Percentiles rank a stretch among this genome's conserved stretches.
Conservation (phyloP, 30 jellyfish, hydroid and myxozoan genomes). For the Hydractinia echinata region DNA sequence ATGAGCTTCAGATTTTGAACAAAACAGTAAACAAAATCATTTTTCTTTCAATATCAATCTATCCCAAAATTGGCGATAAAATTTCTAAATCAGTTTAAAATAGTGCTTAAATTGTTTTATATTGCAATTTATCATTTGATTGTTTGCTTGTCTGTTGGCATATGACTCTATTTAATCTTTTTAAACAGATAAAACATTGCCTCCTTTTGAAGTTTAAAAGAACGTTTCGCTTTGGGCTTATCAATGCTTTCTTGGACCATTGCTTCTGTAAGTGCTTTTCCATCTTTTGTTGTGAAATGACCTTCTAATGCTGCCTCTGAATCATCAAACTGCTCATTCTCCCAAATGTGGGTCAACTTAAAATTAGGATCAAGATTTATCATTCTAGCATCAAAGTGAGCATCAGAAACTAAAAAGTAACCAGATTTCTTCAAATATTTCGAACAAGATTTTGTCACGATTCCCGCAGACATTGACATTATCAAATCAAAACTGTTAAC, state of each 20-base stretch:
- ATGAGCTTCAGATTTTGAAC: too few species aligned
- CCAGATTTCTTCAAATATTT: conserved; percentile 63
- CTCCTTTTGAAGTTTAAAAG: conserved; percentile 74
- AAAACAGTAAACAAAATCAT: too few species aligned
- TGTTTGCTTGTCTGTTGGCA: too few species aligned
- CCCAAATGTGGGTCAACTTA: conserved; percentile 46
- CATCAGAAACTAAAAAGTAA: conserved; percentile 64
- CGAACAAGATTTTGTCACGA: conserved; percentile 58
- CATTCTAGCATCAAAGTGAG: conserved; percentile 85
- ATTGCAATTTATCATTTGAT: too few species aligned
- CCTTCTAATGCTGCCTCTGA: conserved; percentile 20
- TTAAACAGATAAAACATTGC: conserved; percentile 59
- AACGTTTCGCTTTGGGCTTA: conserved; percentile 70
- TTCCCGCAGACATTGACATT: conserved; percentile 74
- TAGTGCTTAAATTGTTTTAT: too few species aligned
- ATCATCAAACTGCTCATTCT: conserved; percentile 16
- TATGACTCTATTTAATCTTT: conserved; percentile 1
- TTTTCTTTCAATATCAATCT: too few species aligned
- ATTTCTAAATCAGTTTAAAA: too few species aligned
- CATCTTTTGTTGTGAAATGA: conserved; percentile 51
- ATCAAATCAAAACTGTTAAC: conserved; percentile 52
- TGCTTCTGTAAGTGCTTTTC: conserved; percentile 43
- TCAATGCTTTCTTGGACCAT: conserved; percentile 79
- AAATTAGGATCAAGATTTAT: conserved; percentile 43
- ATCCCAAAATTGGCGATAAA: too few species aligned